Conservation (phyloP, 1,140 invertebrate species). For the Drosophila obscura region DNA sequence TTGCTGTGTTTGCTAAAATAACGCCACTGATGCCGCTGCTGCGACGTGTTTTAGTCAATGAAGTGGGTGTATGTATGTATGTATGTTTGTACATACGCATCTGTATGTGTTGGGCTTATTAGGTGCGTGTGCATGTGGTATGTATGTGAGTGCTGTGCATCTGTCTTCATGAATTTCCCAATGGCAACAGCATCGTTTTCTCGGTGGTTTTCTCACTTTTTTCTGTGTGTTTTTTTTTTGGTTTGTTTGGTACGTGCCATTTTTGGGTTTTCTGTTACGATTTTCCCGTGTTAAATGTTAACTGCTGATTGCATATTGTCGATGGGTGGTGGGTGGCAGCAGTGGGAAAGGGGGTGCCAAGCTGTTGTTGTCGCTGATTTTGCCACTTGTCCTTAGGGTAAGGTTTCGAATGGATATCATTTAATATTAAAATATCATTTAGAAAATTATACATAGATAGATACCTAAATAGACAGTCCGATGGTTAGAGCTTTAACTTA, state of each 20-base stretch:
- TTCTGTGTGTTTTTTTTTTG: slow-evolving; percentile 16
- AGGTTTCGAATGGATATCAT: slow-evolving; percentile 28
- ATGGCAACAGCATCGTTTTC: slow-evolving; percentile 38
- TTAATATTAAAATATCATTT: slow-evolving; percentile 37
- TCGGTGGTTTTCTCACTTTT: slow-evolving; percentile 1
- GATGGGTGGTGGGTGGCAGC: slow-evolving; percentile 11
- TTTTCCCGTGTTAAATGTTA: slow-evolving; percentile 67
- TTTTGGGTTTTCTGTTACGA: slow-evolving; percentile 56
- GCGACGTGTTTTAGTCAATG: slow-evolving; percentile 49
- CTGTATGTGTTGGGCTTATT: slow-evolving; percentile 48
- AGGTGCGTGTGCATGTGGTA: slow-evolving; percentile 53
- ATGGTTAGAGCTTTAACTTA: too few species aligned
- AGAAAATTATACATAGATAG: not conserved
- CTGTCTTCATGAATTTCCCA: slow-evolving; percentile 68
- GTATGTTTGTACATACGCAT: too few species aligned
- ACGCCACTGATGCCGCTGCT: slow-evolving; percentile 18
- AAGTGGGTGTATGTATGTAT: slow-evolving; percentile 33
- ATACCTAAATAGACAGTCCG: too few species aligned
- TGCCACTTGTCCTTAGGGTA: slow-evolving; percentile 40
- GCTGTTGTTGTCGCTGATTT: slow-evolving; percentile 50
- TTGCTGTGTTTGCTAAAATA: slow-evolving; percentile 44
- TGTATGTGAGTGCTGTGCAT: slow-evolving; percentile 22
- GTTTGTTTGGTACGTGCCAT: slow-evolving; percentile 59
- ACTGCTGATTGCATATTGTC: slow-evolving; percentile 74
- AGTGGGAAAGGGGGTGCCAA: not conserved